These are phyloP conservation scores for Bergia sp. DNA, from an alignment of 92 coral and sea anemone genomes.

Conservation along the genomic window DNA sequence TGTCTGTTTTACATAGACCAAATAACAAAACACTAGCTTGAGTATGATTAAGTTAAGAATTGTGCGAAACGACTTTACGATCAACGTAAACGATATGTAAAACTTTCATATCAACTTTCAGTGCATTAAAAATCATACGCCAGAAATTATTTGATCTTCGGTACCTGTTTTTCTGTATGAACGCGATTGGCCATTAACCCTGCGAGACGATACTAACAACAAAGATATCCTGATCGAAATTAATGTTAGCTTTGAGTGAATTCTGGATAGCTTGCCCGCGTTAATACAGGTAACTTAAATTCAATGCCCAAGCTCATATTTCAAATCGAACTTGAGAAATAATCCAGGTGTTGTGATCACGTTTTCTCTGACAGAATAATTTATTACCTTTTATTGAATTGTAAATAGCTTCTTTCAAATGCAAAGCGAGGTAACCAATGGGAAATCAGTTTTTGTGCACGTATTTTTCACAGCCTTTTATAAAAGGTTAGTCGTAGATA, in stretches of 20 bases:
- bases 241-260: neutral
- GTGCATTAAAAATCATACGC: neutral
- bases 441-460: neutral
- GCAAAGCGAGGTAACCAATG: slow-evolving; percentile 23
- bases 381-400: neutral
- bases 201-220: neutral
- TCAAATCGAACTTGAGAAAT: neutral
- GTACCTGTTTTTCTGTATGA: slow-evolving; percentile 11
- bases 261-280: neutral
- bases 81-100: neutral
- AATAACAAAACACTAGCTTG: neutral
- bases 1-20: neutral
- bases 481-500: neutral
- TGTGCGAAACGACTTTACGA: neutral
- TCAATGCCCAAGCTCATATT: neutral
- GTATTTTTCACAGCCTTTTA: neutral
- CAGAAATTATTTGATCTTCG: neutral
- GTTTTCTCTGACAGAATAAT: neutral
- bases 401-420: slow-evolving; percentile 33
- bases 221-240: neutral
- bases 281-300: neutral
- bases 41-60: neutral
- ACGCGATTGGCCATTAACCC: slow-evolving; percentile 3
- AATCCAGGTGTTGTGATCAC: neutral
- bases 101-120: neutral